Percentiles rank a stretch among this genome's conserved stretches.
Evolutionary conservation across 2,888 invertebrate genomes (phyloP).

Genomic region (Nebria brevicollis): DNA sequence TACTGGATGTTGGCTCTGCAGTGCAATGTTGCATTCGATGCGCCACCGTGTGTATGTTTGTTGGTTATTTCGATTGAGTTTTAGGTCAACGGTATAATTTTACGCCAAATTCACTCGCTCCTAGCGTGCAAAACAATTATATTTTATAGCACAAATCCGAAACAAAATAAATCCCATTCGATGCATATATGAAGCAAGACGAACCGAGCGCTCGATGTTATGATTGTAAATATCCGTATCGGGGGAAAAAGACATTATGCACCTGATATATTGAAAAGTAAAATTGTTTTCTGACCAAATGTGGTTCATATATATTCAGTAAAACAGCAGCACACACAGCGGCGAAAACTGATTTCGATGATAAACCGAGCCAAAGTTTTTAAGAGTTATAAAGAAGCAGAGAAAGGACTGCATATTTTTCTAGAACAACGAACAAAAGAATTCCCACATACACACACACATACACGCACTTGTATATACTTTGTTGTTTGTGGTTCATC

Average conservation of each 20-base stretch:
- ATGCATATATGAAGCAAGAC: neutral
- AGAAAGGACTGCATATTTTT: neutral
- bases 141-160: neutral
- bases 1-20: constrained; percentile 48
- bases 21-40: constrained; percentile 3
- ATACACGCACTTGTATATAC: neutral
- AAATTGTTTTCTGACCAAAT: constrained; percentile 1
- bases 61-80: constrained; percentile 1
- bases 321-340: neutral
- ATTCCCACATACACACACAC: neutral
- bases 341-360: neutral
- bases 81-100: neutral
- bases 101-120: neutral
- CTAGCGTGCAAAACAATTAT: neutral
- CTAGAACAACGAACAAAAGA: neutral
- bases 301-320: neutral
- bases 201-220: neutral
- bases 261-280: constrained; percentile 1
- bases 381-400: neutral
- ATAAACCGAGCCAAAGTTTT: constrained; percentile 1
- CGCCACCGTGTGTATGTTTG: neutral
- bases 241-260: neutral
- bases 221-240: neutral
- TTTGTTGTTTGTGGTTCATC: constrained; percentile 1
- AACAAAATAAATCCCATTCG: neutral